These are phyloP conservation scores for Heliconius hewitsoni DNA, from an alignment of 1,140 invertebrate species.

Conservation along the genomic window DNA sequence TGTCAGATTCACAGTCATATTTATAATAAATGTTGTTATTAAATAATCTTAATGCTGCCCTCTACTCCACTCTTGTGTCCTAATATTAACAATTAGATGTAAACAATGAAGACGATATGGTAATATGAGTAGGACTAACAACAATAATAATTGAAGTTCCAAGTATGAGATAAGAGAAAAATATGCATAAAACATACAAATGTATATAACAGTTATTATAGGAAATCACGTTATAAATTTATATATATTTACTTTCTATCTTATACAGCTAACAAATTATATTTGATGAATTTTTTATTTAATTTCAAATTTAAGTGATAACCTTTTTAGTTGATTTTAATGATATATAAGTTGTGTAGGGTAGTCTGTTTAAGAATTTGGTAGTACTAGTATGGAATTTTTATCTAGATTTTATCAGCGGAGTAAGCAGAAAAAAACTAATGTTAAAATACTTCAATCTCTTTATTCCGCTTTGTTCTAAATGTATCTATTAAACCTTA, in stretches of 20 bases:
- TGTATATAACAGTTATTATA: background rate
- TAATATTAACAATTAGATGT: background rate
- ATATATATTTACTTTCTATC: too few relatives aligned
- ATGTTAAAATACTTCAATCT: background rate
- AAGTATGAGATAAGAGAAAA: slow-evolving; percentile 3
- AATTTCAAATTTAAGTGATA: background rate
- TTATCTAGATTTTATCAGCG: background rate
- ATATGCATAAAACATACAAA: background rate
- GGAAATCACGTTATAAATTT: too few relatives aligned
- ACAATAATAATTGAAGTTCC: background rate
- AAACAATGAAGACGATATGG: background rate
- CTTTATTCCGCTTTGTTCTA: background rate
- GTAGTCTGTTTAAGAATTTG: too few relatives aligned
- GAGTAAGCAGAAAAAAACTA: background rate
- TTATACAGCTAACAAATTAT: too few relatives aligned
- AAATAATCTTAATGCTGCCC: background rate
- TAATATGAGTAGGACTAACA: background rate
- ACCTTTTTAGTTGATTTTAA: background rate
- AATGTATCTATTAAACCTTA: background rate
- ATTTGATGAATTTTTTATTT: background rate
- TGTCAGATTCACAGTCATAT: background rate
- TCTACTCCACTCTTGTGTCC: background rate
- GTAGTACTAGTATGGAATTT: too few relatives aligned
- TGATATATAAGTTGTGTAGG: background rate
- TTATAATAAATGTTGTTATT: background rate